phyloP scores from a whole-genome alignment of 2,113 vertebrate genomes.

The Chionis minor region DNA sequence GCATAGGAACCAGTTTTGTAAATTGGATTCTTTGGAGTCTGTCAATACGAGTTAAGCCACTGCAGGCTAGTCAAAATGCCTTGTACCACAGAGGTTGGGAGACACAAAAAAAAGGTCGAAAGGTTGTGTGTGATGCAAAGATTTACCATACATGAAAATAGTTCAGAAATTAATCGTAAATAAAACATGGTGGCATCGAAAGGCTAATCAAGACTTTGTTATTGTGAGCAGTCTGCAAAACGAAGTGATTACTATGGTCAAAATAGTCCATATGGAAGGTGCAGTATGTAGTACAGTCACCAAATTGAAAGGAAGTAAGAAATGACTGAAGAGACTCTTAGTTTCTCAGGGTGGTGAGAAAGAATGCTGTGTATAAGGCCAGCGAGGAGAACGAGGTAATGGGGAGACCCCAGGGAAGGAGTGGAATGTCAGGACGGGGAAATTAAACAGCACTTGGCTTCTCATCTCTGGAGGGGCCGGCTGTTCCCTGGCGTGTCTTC shows the following conservation, averaged over 20 bases:
- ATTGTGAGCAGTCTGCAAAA: not conserved
- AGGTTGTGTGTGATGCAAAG: not conserved
- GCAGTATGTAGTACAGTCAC: not conserved
- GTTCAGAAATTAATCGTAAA: not conserved
- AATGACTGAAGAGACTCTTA: not conserved
- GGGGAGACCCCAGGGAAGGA: not conserved
- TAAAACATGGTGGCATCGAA: not conserved
- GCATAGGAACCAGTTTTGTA: not conserved
- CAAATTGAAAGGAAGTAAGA: not conserved
- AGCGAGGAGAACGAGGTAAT: accelerated
- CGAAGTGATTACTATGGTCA: not conserved
- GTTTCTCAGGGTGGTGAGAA: not conserved
- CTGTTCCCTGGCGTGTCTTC: not conserved
- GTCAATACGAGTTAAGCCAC: constrained; percentile 27
- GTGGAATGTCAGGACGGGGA: accelerated
- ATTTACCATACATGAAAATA: not conserved
- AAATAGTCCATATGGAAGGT: not conserved
- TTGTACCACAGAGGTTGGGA: not conserved
- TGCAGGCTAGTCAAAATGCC: not conserved
- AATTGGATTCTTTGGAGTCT: constrained; percentile 46
- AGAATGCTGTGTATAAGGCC: not conserved
- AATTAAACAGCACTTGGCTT: not conserved
- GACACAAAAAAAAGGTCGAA: not conserved
- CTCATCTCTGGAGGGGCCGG: not conserved
- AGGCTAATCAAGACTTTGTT: not conserved